Conservation (phyloP, 2,888 invertebrate genomes). For the Encarsia formosa region DNA sequence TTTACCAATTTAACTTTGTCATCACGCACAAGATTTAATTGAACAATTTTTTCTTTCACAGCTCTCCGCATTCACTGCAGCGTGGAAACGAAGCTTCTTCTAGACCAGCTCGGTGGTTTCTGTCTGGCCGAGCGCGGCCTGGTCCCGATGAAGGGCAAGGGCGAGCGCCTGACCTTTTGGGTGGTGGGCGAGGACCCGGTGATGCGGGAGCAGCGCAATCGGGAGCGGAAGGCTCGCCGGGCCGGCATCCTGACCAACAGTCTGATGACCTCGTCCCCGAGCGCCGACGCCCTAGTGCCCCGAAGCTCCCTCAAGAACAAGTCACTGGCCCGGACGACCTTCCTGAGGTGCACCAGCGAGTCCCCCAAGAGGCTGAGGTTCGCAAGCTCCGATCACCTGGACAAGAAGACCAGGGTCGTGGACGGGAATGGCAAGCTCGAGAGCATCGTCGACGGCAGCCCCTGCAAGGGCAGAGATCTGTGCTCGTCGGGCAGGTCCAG, state of each 20-base stretch:
- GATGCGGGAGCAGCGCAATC: constrained; percentile 57
- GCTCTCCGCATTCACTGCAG: constrained; percentile 83
- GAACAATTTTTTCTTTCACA: constrained; percentile 37
- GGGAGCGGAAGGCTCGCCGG: constrained; percentile 54
- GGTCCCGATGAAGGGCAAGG: constrained; percentile 79
- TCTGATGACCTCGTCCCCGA: background rate
- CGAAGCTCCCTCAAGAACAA: constrained; percentile 70
- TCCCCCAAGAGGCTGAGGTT: constrained; percentile 80
- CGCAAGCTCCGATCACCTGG: constrained; percentile 66
- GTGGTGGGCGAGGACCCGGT: constrained; percentile 69
- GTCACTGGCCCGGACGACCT: constrained; percentile 50
- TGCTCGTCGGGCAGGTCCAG: constrained; percentile 45
- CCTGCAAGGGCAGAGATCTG: constrained; percentile 52
- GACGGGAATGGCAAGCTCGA: constrained; percentile 48
- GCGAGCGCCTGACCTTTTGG: constrained; percentile 80
- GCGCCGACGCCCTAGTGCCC: constrained; percentile 46
- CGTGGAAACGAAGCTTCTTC: constrained; percentile 63
- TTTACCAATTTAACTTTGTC: too few relatives aligned
- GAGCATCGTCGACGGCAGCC: constrained; percentile 59
- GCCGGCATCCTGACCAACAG: constrained; percentile 28
- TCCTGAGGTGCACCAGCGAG: constrained; percentile 71
- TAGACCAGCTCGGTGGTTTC: constrained; percentile 73
- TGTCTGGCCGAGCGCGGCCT: constrained; percentile 71
- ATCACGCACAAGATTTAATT: background rate
- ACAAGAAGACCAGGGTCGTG: constrained; percentile 43